These are phyloP conservation scores for Pangasius mekongensis DNA, from an alignment of 2,797 vertebrate genomes.

Conservation along the genomic window DNA sequence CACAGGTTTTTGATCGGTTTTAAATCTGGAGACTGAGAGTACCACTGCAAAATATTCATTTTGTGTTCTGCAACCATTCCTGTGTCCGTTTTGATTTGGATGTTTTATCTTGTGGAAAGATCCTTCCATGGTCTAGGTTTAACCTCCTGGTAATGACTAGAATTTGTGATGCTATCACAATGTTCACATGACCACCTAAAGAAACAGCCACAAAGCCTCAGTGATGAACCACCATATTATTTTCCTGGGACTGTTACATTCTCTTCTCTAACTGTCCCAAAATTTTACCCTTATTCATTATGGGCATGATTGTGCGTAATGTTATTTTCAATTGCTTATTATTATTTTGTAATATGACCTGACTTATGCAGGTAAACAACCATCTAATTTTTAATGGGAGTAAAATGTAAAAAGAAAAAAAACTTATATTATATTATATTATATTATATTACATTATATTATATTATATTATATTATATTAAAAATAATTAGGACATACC, in stretches of 20 bases:
- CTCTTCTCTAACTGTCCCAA: not conserved
- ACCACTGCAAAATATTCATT: not conserved
- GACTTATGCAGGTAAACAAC: not conserved
- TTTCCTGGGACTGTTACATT: not conserved
- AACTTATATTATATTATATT: not conserved
- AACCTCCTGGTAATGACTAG: not conserved
- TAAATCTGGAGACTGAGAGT: not conserved
- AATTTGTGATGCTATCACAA: not conserved
- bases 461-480: not conserved
- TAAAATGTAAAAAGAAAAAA: not conserved
- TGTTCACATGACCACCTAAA: not conserved
- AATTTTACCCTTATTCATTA: not conserved
- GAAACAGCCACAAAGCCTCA: not conserved
- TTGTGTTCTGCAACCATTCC: not conserved
- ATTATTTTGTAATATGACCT: not conserved
- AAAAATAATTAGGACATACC: not conserved
- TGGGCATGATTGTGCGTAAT: not conserved
- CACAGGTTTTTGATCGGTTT: not conserved
- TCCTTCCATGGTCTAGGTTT: not conserved
- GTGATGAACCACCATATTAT: not conserved
- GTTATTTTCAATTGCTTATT: not conserved
- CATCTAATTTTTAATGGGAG: not conserved
- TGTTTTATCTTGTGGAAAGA: not conserved
- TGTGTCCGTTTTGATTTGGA: not conserved
- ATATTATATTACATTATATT: not conserved